phyloP scores from a whole-genome alignment of 2,113 vertebrate genomes.

The Puffinus mauretanicus region DNA sequence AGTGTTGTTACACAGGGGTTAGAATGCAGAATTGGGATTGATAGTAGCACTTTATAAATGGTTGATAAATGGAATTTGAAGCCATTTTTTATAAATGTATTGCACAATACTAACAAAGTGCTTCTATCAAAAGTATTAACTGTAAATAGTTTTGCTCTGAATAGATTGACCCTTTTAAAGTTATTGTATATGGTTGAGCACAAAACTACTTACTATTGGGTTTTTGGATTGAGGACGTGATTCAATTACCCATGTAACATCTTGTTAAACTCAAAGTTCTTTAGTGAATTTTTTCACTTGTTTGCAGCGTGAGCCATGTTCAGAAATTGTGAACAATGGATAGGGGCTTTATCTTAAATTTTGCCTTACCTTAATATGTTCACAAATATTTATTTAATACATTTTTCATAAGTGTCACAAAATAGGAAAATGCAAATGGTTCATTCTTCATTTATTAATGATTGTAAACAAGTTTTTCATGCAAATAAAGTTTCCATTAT shows the following conservation, averaged over 20 bases:
- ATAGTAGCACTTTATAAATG: slow-evolving; percentile 82
- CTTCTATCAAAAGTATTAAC: slow-evolving; percentile 76
- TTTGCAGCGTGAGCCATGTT: slow-evolving; percentile 71
- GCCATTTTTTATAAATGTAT: slow-evolving; percentile 80
- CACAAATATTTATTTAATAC: slow-evolving; percentile 82
- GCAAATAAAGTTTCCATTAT: slow-evolving; percentile 84
- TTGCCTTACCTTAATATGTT: slow-evolving; percentile 81
- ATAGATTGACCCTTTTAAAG: slow-evolving; percentile 61
- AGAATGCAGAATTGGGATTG: slow-evolving; percentile 62
- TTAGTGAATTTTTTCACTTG: slow-evolving; percentile 70
- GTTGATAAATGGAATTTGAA: slow-evolving; percentile 77
- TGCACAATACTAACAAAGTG: slow-evolving; percentile 77
- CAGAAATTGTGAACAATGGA: slow-evolving; percentile 65
- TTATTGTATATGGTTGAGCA: slow-evolving; percentile 68
- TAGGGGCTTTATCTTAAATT: slow-evolving; percentile 74
- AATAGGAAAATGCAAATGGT: slow-evolving; percentile 74
- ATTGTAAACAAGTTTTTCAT: slow-evolving; percentile 84
- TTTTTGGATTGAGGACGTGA: slow-evolving; percentile 71
- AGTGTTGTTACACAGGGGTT: slow-evolving; percentile 2
- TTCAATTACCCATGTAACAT: slow-evolving; percentile 53
- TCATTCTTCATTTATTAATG: slow-evolving; percentile 80
- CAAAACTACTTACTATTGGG: slow-evolving; percentile 70
- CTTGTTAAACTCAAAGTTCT: slow-evolving; percentile 49
- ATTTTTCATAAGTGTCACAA: slow-evolving; percentile 75
- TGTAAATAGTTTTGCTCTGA: slow-evolving; percentile 68